Conservation (phyloP, 2,888 invertebrate genomes). For the Quadroppia sp. region DNA sequence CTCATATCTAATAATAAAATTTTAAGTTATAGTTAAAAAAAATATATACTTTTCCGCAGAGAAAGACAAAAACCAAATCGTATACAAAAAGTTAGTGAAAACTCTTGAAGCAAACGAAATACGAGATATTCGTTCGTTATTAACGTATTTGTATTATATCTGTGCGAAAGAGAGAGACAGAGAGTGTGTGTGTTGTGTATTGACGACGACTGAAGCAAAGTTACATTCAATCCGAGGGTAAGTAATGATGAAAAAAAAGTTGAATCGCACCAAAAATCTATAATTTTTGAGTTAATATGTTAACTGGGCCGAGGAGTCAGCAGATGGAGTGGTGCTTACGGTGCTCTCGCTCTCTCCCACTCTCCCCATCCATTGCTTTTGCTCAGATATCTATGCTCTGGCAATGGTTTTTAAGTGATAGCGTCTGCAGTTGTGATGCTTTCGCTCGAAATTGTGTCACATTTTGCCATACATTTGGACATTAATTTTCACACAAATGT, state of each 20-base stretch:
- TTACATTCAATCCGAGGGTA: slow-evolving; percentile 23
- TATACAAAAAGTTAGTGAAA: background rate
- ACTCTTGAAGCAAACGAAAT: slow-evolving; percentile 26
- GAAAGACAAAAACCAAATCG: slow-evolving; percentile 1
- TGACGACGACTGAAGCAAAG: slow-evolving; percentile 11
- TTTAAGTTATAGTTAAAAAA: background rate
- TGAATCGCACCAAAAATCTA: too few species aligned
- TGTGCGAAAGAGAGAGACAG: background rate
- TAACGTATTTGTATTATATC: background rate
- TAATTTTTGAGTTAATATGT: slow-evolving; percentile 32
- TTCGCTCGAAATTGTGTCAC: slow-evolving; percentile 21
- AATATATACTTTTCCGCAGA: background rate
- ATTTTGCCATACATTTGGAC: background rate
- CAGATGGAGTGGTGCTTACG: slow-evolving; percentile 23
- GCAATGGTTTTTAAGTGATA: slow-evolving; percentile 20
- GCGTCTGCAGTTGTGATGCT: slow-evolving; percentile 1
- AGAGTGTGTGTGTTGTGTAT: too few species aligned
- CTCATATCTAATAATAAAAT: background rate
- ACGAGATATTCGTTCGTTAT: background rate
- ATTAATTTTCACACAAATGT: background rate
- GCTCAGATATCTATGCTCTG: background rate
- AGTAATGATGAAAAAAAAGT: slow-evolving; percentile 10
- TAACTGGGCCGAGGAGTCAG: slow-evolving; percentile 24
- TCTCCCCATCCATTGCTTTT: slow-evolving; percentile 6
- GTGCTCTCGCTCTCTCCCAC: background rate